Evolutionary conservation across 35 echinoderm and acorn worm genomes (phyloP), one percentile per base, ranked within the genome.

Genomic region (Lytechinus variegatus): DNA sequence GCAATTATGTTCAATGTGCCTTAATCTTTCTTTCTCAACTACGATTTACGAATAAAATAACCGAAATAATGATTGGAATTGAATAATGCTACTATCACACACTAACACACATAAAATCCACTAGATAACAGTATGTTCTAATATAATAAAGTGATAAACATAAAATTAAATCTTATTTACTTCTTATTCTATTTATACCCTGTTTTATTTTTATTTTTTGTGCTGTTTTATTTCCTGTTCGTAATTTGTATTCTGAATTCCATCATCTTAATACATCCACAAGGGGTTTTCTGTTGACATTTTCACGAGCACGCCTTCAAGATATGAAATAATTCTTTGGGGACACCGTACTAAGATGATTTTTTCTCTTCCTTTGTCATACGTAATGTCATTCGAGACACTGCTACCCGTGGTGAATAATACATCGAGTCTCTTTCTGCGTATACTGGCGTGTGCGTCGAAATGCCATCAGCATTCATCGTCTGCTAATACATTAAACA

Each of bases 271-370:
- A 19, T 79, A 79, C n/a, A 24, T 24, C 66, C 14, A 79, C 19
- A 79, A 16, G 66, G 61, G 21, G 66, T 79, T 79, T 79, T 79
- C 4, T n/a, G 66, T 79, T 79, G 66, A 79, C 66, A 79, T 79
- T 79, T 79, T 79, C 66, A n/a, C 4, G 24, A 79, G 66, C 66
- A 79, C 66, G 66, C 66, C 66, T 79, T 79, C 66, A 79, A 79
- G 66, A 79, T 79, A 79, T 16, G 66, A 24, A 19, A 79, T 79
- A 16, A 6, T 79, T 24, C 16, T 79, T 79, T 79, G 19, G 66
- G 66, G 66, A 79, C 66, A 79, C 66, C 66, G n/a, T n/a, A 79
- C 66, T n/a, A 79, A 79, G 66, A 79, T 79, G 66, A n/a, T 79
- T 79, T 44, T 44, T 79, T 19, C 66, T 24, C 7, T 79, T 79